A percentile compares a stretch with the other conserved stretches of the same genome.
Evolutionary conservation across 35 echinoderm and acorn worm genomes (phyloP).

Genomic region (Patiria miniata): DNA sequence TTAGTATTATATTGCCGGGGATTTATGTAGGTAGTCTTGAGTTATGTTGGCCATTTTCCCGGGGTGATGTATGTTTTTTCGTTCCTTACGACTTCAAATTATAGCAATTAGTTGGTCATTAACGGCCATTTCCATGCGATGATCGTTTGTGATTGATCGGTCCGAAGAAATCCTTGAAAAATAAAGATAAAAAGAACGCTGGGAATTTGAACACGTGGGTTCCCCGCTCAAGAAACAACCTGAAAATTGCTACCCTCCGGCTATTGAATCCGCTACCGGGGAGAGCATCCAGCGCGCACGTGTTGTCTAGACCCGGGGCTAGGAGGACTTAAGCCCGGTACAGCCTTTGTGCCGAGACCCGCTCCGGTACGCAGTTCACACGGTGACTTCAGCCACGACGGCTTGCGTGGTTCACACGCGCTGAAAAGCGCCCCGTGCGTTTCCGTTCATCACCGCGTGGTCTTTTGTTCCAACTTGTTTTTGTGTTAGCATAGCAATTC

Average conservation of each 20-base stretch:
- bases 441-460: neutral
- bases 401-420: neutral
- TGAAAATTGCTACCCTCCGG: neutral
- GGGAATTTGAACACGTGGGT: neutral
- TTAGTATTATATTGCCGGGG: no score
- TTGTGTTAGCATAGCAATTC: neutral
- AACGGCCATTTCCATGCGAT: neutral
- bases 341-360: neutral
- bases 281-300: neutral
- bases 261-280: neutral
- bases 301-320: neutral
- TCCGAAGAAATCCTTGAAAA: neutral
- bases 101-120: conserved; percentile 3
- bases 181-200: neutral
- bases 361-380: neutral
- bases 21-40: no score
- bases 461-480: conserved; percentile 6
- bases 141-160: neutral
- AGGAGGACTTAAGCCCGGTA: neutral
- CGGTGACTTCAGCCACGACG: neutral
- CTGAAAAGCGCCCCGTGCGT: neutral
- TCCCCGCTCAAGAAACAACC: neutral
- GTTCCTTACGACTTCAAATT: neutral
- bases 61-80: neutral
- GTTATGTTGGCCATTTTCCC: no score